These are phyloP conservation scores for Pachypsylla venusta DNA, from an alignment of 1,140 invertebrate genomes.

Conservation along the genomic window DNA sequence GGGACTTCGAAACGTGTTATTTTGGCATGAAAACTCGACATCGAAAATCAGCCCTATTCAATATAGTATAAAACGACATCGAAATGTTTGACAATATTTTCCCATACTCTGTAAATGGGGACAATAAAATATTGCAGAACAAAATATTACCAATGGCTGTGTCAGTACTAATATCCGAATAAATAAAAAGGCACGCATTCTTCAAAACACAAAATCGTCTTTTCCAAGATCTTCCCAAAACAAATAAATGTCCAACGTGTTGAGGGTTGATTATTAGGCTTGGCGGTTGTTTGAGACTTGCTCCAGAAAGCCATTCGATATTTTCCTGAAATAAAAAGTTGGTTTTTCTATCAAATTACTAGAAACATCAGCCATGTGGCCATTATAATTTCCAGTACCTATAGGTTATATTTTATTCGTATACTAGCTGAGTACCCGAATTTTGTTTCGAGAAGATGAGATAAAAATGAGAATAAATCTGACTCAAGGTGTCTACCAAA, in stretches of 20 bases:
- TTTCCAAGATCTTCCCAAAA: conserved; percentile 74
- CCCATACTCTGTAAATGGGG: background rate
- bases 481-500: too few relatives aligned
- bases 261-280: conserved; percentile 62
- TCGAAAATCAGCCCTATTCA: too few relatives aligned
- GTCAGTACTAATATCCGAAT: conserved; percentile 69
- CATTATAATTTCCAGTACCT: background rate
- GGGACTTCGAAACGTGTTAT: too few relatives aligned
- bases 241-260: conserved; percentile 79
- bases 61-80: too few relatives aligned
- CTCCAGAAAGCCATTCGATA: conserved; percentile 50
- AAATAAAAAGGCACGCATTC: conserved; percentile 90
- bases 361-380: background rate
- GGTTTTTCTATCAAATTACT: background rate
- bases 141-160: conserved; percentile 57
- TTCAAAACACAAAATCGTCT: conserved; percentile 87
- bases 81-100: too few relatives aligned
- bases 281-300: conserved; percentile 51
- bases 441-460: too few relatives aligned
- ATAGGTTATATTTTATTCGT: too few relatives aligned
- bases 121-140: background rate
- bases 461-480: too few relatives aligned
- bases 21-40: too few relatives aligned
- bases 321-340: conserved; percentile 40
- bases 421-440: too few relatives aligned